Conservation (phyloP, 2,113 vertebrate genomes). For the Pampusana beccarii region DNA sequence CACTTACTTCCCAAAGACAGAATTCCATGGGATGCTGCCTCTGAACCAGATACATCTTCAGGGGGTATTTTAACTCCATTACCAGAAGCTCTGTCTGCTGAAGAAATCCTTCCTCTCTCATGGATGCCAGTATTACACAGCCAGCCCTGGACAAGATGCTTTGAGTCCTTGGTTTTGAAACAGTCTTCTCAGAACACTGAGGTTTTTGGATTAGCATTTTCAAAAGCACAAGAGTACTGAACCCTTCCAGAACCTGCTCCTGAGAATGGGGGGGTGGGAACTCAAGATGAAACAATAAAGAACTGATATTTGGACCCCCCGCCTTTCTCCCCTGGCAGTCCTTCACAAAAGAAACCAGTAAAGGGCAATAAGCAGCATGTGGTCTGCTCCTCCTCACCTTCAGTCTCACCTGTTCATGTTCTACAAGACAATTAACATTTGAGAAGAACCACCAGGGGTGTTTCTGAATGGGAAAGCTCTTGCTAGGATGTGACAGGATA, state of each 20-base stretch:
- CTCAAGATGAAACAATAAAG: not conserved
- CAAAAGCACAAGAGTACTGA: not conserved
- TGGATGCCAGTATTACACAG: not conserved
- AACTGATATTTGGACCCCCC: not conserved
- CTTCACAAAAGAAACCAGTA: not conserved
- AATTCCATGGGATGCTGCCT: slow-evolving; percentile 17
- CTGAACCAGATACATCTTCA: slow-evolving; percentile 8
- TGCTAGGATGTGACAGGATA: not conserved
- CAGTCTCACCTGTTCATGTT: not conserved
- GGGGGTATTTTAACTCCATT: not conserved
- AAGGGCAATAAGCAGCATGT: not conserved
- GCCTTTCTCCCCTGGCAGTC: not conserved
- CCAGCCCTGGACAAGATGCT: not conserved
- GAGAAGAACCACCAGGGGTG: not conserved
- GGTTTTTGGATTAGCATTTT: not conserved
- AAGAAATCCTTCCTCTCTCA: not conserved
- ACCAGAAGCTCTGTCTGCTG: not conserved
- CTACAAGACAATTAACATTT: not conserved
- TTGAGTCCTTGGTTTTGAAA: not conserved
- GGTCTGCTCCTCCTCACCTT: not conserved
- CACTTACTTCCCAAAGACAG: not conserved
- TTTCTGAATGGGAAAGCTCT: not conserved
- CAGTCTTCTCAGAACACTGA: not conserved
- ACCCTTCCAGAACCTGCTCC: not conserved
- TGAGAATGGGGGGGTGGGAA: not conserved